Evolutionary conservation across 2,113 vertebrate species (phyloP).

Genomic region (Apus apus): DNA sequence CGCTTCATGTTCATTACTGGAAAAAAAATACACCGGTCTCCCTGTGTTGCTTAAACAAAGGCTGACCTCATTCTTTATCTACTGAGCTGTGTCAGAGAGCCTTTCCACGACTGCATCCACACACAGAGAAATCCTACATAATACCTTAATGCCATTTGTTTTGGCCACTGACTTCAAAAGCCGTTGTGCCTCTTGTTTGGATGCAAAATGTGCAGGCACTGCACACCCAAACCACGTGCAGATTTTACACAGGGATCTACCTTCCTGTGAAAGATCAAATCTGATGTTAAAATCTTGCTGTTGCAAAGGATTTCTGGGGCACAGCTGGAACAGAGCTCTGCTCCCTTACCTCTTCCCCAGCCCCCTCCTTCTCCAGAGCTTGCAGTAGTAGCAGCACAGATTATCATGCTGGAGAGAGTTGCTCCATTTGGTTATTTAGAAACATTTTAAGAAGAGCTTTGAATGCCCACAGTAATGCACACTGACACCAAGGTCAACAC

Average conservation of each 20-base stretch:
- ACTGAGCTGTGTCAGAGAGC: background rate
- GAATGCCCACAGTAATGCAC: conserved; percentile 15
- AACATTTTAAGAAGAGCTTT: conserved; percentile 49
- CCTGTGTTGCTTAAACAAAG: background rate
- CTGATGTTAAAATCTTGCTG: background rate
- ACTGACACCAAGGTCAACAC: conserved; percentile 17
- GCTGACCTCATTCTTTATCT: background rate
- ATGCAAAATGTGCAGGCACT: background rate
- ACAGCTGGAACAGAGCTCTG: background rate
- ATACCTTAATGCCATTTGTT: background rate
- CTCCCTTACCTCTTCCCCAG: background rate
- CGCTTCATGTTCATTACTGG: background rate
- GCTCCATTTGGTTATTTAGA: conserved; percentile 44
- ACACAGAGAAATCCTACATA: background rate
- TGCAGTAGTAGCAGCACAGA: background rate
- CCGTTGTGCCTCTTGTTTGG: background rate
- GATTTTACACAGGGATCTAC: background rate
- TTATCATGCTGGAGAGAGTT: background rate
- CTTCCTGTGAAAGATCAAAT: background rate
- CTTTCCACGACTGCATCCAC: background rate
- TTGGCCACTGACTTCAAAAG: background rate
- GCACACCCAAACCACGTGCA: background rate
- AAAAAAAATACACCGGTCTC: background rate
- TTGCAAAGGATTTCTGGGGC: background rate
- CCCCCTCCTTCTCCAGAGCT: background rate